These are phyloP conservation scores for Apocheima hispidaria DNA, from an alignment of 2,888 invertebrate genomes.

Conservation along the genomic window DNA sequence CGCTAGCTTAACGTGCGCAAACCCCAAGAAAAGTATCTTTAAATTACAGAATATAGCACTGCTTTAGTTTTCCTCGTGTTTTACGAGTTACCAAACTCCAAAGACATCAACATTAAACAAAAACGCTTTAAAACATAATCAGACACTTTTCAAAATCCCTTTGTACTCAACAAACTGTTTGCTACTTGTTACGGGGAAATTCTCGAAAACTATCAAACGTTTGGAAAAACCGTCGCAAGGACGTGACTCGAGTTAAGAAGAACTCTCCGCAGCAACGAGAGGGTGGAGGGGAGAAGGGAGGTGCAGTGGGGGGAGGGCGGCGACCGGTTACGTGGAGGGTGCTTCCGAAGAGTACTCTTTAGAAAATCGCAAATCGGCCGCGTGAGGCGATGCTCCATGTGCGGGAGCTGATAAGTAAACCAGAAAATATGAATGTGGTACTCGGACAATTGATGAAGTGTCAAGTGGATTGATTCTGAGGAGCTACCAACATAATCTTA, in stretches of 20 bases:
- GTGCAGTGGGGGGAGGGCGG: conserved; percentile 40
- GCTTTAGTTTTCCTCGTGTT: neutral
- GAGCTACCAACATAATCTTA: neutral
- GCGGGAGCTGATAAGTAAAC: conserved; percentile 14
- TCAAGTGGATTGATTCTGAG: neutral
- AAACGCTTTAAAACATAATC: neutral
- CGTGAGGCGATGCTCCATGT: conserved; percentile 30
- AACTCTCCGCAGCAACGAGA: conserved; percentile 25
- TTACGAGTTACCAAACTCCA: too few species aligned
- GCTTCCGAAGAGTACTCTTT: conserved; percentile 71
- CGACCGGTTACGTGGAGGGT: conserved; percentile 69
- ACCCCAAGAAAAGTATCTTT: too few species aligned
- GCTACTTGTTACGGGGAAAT: conserved; percentile 37
- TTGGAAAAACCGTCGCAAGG: conserved; percentile 39
- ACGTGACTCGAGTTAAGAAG: conserved; percentile 34
- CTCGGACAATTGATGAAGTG: neutral
- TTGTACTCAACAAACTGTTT: conserved; percentile 12
- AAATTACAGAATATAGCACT: too few species aligned
- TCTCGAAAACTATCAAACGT: conserved; percentile 41
- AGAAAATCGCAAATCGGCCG: conserved; percentile 66
- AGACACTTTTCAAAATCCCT: neutral
- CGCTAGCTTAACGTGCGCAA: too few species aligned
- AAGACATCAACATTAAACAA: neutral
- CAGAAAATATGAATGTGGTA: conserved; percentile 11
- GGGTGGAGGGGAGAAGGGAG: conserved; percentile 11